Evolutionary conservation across 2,888 invertebrate genomes (phyloP).

Genomic region (Drosophila percnosoma): DNA sequence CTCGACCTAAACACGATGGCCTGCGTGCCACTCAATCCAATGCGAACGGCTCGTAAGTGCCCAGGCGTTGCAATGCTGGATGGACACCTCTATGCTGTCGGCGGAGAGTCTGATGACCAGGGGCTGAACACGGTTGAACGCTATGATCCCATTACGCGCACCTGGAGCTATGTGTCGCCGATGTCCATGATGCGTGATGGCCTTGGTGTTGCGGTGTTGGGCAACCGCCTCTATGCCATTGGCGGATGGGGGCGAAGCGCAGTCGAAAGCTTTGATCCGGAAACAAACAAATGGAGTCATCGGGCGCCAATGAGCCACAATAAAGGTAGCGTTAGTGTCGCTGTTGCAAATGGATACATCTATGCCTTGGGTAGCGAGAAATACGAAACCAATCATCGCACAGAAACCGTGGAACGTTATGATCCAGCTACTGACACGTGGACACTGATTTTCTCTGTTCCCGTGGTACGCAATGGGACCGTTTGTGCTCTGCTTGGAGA

Average conservation of each 20-base stretch:
- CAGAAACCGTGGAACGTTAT: constrained; percentile 90
- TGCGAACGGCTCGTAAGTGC: constrained; percentile 95
- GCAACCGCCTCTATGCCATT: constrained; percentile 93
- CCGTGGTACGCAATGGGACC: constrained; percentile 93
- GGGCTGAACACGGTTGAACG: constrained; percentile 92
- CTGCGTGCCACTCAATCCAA: constrained; percentile 93
- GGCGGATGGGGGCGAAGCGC: constrained; percentile 96
- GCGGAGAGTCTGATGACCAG: constrained; percentile 87
- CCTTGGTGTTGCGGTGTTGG: constrained; percentile 94
- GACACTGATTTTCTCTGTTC: constrained; percentile 93
- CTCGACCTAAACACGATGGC: constrained; percentile 92
- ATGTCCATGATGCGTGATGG: constrained; percentile 94
- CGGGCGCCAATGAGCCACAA: constrained; percentile 93
- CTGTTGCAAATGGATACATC: constrained; percentile 86
- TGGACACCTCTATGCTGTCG: constrained; percentile 95
- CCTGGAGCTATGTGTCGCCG: constrained; percentile 95
- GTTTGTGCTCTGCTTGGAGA: constrained; percentile 94
- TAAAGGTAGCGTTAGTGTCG: constrained; percentile 94
- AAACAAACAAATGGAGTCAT: constrained; percentile 90
- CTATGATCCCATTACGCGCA: constrained; percentile 94
- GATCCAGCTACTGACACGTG: constrained; percentile 92
- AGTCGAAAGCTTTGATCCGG: constrained; percentile 93
- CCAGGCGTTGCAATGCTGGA: constrained; percentile 91
- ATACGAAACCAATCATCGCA: constrained; percentile 86
- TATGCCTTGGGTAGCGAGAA: constrained; percentile 13